phyloP scores from a whole-genome alignment of 1,140 invertebrate genomes.

The Olivierus martensii region DNA sequence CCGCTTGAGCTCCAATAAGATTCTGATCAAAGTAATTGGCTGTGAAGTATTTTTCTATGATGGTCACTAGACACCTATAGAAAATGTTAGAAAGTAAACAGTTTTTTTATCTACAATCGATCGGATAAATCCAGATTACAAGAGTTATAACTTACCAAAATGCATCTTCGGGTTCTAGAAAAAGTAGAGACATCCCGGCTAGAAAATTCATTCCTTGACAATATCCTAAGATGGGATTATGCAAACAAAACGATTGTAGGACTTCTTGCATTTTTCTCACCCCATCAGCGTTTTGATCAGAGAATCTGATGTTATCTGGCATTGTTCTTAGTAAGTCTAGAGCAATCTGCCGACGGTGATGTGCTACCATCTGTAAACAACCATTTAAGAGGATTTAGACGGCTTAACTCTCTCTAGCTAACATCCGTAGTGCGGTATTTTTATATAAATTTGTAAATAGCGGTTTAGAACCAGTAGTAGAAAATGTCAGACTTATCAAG shows the following conservation, averaged over 20 bases:
- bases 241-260: conserved; percentile 35
- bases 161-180: conserved; percentile 41
- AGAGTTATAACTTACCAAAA: conserved; percentile 38
- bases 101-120: too few relatives aligned
- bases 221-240: conserved; percentile 37
- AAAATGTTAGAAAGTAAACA: conserved; percentile 31
- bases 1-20: conserved; percentile 37
- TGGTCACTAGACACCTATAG: conserved; percentile 35
- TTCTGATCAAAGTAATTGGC: conserved; percentile 29
- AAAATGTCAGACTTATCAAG: background rate
- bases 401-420: background rate
- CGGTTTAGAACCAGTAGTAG: background rate
- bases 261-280: conserved; percentile 33
- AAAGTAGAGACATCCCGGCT: conserved; percentile 39
- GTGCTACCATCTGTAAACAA: conserved; percentile 9
- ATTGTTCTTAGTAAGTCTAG: conserved; percentile 38
- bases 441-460: background rate
- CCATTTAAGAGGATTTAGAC: background rate
- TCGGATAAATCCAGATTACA: too few relatives aligned
- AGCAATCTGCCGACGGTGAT: conserved; percentile 32
- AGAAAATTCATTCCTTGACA: conserved; percentile 44
- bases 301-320: conserved; percentile 38
- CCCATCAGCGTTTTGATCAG: conserved; percentile 33
- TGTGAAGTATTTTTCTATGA: conserved; percentile 40
- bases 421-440: background rate